Conservation (phyloP, 2,113 vertebrate genomes). For the Peromyscus maniculatus region DNA sequence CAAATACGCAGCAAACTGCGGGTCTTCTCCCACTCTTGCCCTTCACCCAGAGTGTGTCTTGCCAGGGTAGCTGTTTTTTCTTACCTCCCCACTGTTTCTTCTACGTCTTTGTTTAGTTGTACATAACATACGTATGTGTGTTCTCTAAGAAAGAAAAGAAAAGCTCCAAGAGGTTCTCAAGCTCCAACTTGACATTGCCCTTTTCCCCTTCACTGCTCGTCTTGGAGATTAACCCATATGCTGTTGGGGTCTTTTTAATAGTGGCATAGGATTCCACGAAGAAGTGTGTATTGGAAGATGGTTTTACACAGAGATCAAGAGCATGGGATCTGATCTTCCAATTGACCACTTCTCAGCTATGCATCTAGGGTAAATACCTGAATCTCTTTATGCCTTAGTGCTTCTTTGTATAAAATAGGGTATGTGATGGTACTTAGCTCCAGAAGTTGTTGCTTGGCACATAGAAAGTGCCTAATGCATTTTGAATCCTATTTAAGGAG, state of each 20-base stretch:
- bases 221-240: background rate
- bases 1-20: background rate
- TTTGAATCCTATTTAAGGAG: slow-evolving; percentile 42
- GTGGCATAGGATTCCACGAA: background rate
- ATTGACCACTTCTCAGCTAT: background rate
- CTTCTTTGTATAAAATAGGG: background rate
- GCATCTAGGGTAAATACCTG: background rate
- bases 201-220: background rate
- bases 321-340: background rate
- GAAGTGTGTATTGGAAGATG: background rate
- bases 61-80: background rate
- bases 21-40: background rate
- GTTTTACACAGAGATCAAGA: background rate
- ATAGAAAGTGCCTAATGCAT: background rate
- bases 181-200: background rate
- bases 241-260: background rate
- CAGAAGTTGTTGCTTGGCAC: background rate
- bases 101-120: background rate
- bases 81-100: background rate
- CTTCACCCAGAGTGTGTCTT: background rate
- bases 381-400: background rate
- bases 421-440: background rate
- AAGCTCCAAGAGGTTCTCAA: background rate
- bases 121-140: background rate
- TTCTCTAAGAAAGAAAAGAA: background rate